Percentiles rank a stretch among this genome's conserved stretches.
phyloP scores from a whole-genome alignment of 1,140 invertebrate species.

The Oreohelix idahoensis region DNA sequence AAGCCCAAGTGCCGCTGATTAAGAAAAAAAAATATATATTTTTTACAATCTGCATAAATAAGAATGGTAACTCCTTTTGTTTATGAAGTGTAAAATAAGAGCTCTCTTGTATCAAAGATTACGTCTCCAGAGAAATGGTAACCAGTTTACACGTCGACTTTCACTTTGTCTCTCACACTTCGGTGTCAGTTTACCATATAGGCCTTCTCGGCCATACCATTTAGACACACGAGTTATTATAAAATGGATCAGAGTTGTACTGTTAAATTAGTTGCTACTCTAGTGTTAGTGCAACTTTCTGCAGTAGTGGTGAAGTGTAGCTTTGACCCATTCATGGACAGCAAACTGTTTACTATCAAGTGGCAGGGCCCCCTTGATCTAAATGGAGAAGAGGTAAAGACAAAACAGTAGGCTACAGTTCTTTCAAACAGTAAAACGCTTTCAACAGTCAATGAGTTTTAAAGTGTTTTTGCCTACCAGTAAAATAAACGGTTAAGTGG shows the following conservation, averaged over 20 bases:
- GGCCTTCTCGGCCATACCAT: neutral
- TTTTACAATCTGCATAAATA: no score
- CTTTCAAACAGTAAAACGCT: no score
- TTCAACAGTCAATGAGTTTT: no score
- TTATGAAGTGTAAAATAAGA: no score
- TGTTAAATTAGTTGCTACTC: neutral
- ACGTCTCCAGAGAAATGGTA: neutral
- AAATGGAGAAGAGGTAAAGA: slow-evolving; percentile 44
- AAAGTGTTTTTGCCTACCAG: no score
- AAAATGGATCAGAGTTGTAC: neutral
- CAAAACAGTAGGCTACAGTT: no score
- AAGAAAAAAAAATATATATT: no score
- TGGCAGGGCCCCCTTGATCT: slow-evolving; percentile 57
- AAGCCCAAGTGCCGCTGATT: no score
- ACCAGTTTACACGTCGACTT: slow-evolving; percentile 9
- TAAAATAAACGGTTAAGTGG: no score
- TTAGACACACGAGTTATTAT: neutral
- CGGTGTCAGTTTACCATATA: neutral
- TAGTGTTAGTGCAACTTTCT: neutral
- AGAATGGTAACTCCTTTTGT: no score
- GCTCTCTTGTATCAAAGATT: neutral
- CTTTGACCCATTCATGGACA: slow-evolving; percentile 67
- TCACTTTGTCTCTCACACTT: neutral
- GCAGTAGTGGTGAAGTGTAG: slow-evolving; percentile 16
- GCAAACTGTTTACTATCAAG: slow-evolving; percentile 60